Base-by-base conservation (phyloP, 1,140 invertebrate species). In the Drosophila subpulchrella region DNA sequence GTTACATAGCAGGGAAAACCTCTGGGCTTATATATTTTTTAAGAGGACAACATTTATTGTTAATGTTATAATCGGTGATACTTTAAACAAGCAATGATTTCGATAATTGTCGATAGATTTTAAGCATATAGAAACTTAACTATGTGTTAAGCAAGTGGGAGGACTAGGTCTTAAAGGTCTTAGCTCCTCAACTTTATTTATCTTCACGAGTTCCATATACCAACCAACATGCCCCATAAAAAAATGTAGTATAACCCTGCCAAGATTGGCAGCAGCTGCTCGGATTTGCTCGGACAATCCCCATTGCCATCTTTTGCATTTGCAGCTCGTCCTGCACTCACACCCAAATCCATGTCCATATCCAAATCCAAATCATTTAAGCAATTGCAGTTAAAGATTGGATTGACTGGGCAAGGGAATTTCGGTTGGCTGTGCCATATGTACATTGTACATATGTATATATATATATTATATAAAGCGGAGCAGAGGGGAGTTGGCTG, bases 341-440 rank as follows among this genome's bases (percentile, higher is more conserved):
- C 10, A 4, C 38, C 38, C 10, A 34, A 34, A 34, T 27, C 27
- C 34, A 0, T 36, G 8, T 8, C 11, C 34, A 36, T 10, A n/a
- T 24, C 44, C 17, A 8, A 13, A 34, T 32, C 59, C 32, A 34
- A 46, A 57, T 47, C 65, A 34, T 39, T 57, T 30, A 48, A 68
- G 50, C 42, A 71, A 71, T 57, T 47, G 63, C 66, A 56, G 63
- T 24, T 55, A 36, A 36, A 39, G 42, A 57, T 57, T 68, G 63
- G 63, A 57, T 70, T 70, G 65, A 68, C 60, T 66, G 65, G 47
- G 46, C 65, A 24, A 20, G 38, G 47, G 61, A 68, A 36, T 53
- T 67, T 53, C 12, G 44, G 10, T 65, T 24, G 5, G 17, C 15
- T 8, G 48, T n/a, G 20, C 47, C n/a, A 13, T 46, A 34, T 34